Evolutionary conservation across 2,797 vertebrate genomes (phyloP).

Genomic region (Aphelocoma californica): DNA sequence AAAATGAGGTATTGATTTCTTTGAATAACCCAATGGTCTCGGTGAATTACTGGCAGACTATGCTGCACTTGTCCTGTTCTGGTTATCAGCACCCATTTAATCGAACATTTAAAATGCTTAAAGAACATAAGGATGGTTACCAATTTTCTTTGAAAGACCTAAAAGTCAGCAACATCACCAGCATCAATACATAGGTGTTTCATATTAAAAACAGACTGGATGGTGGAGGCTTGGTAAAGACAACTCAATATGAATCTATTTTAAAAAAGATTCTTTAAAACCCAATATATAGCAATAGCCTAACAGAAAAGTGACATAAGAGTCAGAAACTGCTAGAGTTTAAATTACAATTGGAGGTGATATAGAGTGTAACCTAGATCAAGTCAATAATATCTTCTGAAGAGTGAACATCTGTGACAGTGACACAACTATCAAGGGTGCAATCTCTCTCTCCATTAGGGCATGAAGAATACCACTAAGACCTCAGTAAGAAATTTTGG

Average conservation of each 20-base stretch:
- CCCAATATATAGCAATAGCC: not conserved
- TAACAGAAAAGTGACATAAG: constrained; percentile 22
- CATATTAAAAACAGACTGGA: constrained; percentile 18
- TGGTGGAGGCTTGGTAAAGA: not conserved
- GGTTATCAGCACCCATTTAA: constrained; percentile 51
- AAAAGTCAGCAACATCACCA: not conserved
- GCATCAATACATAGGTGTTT: not conserved
- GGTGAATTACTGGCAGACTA: constrained; percentile 55
- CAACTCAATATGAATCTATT: not conserved
- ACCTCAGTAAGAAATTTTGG: not conserved
- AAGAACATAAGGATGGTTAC: constrained; percentile 8
- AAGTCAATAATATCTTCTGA: constrained; percentile 21
- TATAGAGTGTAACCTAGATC: not conserved
- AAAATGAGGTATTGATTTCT: constrained; percentile 61
- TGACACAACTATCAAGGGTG: not conserved
- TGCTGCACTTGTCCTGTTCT: constrained; percentile 52
- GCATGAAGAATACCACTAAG: not conserved
- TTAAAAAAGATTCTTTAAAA: constrained; percentile 26
- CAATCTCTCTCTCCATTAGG: not conserved
- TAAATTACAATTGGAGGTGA: constrained; percentile 22
- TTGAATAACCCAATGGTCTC: constrained; percentile 22
- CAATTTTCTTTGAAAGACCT: constrained; percentile 25
- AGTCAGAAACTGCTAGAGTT: not conserved
- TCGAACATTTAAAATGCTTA: constrained; percentile 44
- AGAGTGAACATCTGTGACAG: not conserved